Base-by-base conservation (phyloP, 2,888 invertebrate genomes). In the Ochropleura leucogaster region DNA sequence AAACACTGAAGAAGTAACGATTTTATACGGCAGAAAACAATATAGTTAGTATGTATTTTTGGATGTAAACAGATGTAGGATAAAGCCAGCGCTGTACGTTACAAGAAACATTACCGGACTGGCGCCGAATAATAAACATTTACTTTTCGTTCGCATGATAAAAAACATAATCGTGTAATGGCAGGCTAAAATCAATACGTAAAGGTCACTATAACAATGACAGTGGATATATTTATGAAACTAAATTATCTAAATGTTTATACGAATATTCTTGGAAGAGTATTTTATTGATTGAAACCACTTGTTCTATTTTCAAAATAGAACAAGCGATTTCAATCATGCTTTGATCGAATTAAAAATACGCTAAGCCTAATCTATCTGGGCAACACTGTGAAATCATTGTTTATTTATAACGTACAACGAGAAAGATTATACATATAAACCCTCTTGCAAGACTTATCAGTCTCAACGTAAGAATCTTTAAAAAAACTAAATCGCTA, bases 11-110 rank as follows among this genome's bases (percentile, higher is more conserved):
- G 51, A 64, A 55, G 40, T 63, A 60, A 78, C 42, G 59, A 60
- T 74, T 72, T 72, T 74, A 40, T 80, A 64, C 66, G 42, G 62
- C 60, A 68, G 46, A 70, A 72, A 83, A 84, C 65, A 77, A 80
- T 74, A 80, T 40, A 79, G 49, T 46, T 18, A 12, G 49, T 46
- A 47, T 42, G 66, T 86, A 86, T 86, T 85, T 79, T 82, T 75
- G 63, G 72, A 73, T 64, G 20, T 73, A 79, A 79, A 77, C 73
- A 85, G 80, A 80, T 84, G 74, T 62, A n/a, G 47, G 69, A 2
- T 72, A 62, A 55, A 68, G 64, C 64, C 14, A 47, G 68, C 64
- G 59, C 65, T 55, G 59, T 76, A 69, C 18, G 53, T 83, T 69
- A 74, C 64, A n/a, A 66, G 70, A 70, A 84, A 63, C 71, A 69